A percentile compares a stretch with the other conserved stretches of the same genome.
Evolutionary conservation across 2,797 vertebrate species (phyloP).

Genomic region (Sebastolobus altivelis): DNA sequence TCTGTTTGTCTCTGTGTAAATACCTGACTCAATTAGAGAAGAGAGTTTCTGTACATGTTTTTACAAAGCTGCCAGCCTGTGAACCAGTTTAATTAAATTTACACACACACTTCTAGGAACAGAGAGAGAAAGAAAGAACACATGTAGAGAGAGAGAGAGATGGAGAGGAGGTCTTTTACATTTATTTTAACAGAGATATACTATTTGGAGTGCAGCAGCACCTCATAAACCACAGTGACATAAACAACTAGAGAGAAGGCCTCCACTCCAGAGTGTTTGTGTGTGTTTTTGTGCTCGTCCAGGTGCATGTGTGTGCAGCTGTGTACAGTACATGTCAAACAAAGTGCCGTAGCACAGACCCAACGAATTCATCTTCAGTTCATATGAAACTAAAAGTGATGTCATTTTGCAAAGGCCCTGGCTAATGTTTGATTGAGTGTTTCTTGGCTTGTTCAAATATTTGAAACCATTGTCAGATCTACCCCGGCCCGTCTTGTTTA

Average conservation of each 20-base stretch:
- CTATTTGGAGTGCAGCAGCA: conserved; percentile 40
- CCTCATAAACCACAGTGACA: conserved; percentile 53
- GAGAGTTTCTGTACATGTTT: conserved; percentile 45
- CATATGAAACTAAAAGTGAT: background rate
- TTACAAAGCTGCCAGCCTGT: conserved; percentile 20
- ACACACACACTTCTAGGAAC: background rate
- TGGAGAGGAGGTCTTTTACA: conserved; percentile 31
- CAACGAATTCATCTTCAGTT: background rate
- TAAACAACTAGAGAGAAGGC: conserved; percentile 51
- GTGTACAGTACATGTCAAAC: conserved; percentile 19
- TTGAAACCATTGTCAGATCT: conserved; percentile 43
- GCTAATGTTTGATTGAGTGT: conserved; percentile 61
- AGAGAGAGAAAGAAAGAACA: background rate
- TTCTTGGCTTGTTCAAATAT: conserved; percentile 63
- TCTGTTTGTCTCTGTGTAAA: conserved; percentile 51
- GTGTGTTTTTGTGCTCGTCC: conserved; percentile 11
- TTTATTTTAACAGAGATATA: conserved; percentile 26
- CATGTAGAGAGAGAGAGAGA: conserved; percentile 38
- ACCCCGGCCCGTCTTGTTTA: conserved; percentile 35
- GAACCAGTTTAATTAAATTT: conserved; percentile 14
- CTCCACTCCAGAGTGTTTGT: background rate
- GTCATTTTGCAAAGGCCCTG: conserved; percentile 1
- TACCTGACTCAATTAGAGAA: conserved; percentile 53
- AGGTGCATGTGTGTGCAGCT: background rate
- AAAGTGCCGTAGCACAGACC: background rate